Evolutionary conservation across 2,888 invertebrate genomes (phyloP).

Genomic region (Drosophila lutescens): DNA sequence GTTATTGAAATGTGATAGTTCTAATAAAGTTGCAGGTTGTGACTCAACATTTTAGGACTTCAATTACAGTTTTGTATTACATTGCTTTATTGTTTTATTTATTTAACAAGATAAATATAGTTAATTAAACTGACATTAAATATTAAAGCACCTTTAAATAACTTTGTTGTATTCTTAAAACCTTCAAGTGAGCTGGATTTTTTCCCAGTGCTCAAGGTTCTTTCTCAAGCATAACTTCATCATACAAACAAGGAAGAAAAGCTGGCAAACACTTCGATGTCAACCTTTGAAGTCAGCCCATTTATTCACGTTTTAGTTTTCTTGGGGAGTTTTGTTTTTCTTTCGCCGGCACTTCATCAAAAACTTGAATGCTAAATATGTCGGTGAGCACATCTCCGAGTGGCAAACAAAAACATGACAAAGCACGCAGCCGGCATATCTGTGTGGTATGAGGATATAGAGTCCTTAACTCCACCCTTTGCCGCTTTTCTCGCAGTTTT

Average conservation of each 20-base stretch:
- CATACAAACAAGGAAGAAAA: background rate
- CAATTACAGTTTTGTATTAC: no score
- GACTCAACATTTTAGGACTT: no score
- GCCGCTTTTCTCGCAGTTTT: slow-evolving; percentile 39
- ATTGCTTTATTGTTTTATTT: no score
- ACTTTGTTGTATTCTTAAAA: background rate
- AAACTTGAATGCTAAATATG: slow-evolving; percentile 61
- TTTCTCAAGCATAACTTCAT: slow-evolving; percentile 13
- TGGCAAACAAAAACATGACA: slow-evolving; percentile 42
- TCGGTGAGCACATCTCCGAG: slow-evolving; percentile 37
- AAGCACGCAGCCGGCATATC: slow-evolving; percentile 25
- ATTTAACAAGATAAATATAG: no score
- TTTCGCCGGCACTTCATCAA: slow-evolving; percentile 55
- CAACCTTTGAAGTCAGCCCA: slow-evolving; percentile 21
- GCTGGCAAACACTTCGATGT: slow-evolving; percentile 27
- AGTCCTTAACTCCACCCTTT: slow-evolving; percentile 18
- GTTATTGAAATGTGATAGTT: no score
- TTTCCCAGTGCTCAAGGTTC: background rate
- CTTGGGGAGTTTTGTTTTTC: slow-evolving; percentile 37
- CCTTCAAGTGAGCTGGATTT: background rate
- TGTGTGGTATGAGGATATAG: slow-evolving; percentile 3
- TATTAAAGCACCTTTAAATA: no score
- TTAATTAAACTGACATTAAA: no score
- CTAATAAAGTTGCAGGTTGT: no score
- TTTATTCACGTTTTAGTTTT: slow-evolving; percentile 30